Base-by-base conservation (phyloP, 2,797 vertebrate genomes). In the Myiothlypis chrysogaster region DNA sequence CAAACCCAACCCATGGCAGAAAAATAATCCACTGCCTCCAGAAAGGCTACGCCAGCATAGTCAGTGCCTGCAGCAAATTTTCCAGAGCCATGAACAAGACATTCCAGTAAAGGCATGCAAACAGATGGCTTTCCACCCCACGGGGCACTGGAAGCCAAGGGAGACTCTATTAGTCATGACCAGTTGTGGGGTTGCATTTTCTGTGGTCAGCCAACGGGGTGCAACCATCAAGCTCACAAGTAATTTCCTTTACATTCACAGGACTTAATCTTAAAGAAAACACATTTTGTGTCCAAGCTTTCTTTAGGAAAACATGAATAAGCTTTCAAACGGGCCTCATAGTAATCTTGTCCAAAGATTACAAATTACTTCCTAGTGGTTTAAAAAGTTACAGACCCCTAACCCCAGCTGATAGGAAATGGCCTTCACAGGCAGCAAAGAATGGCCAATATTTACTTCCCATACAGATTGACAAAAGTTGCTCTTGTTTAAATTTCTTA, bases 211-310 rank as follows among this genome's bases (percentile, higher is more conserved):
- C 56, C 87, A 92, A 93, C 12, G 35, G 75, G 70, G 81, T 72
- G 81, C 86, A 92, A 95, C 71, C 76, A 87, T 59, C 72, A 59
- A 83, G 43, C 91, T 93, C 75, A 78, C 65, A 91, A 90, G 84
- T 55, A 84, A 95, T 93, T 95, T 96, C 93, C 90, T 92, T 89
- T 95, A 94, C 64, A 57, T 93, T 94, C 63, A 82, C 61, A 83
- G 76, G 63, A 78, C 93, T 94, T 96, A 95, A 95, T 96, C 96
- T 93, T 91, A 94, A 95, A 94, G 80, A 90, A 95, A 96, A 96
- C 93, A 95, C 37, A 32, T 83, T 78, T 55, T 85, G 59, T 86
- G 82, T 95, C 92, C 93, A 92, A 95, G 75, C 81, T 78, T 90
- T 95, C 88, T 87, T 43, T 90, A 92, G 87, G 68, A 95, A 96